Evolutionary conservation across 1,140 invertebrate species (phyloP).

Genomic region (Eupeodes corollae): DNA sequence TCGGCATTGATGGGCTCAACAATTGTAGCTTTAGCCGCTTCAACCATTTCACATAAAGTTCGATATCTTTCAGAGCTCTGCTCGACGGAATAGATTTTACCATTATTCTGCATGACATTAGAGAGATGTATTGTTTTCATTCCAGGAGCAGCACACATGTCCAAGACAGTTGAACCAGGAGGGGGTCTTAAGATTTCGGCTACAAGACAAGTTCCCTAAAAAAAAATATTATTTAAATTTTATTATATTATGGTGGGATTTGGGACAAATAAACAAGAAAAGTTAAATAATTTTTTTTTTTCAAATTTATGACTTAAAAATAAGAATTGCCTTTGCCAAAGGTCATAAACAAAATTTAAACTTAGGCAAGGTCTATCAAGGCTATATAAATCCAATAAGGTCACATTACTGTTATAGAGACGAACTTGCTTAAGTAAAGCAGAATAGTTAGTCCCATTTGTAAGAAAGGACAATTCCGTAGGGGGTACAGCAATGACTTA

Average conservation of each 20-base stretch:
- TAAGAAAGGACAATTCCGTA: too few relatives aligned
- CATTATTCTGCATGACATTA: constrained; percentile 65
- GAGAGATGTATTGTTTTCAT: constrained; percentile 90
- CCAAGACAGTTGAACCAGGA: constrained; percentile 58
- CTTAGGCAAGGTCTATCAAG: too few relatives aligned
- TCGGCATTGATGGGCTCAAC: constrained; percentile 57
- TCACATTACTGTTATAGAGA: too few relatives aligned
- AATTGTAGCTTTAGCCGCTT: constrained; percentile 50
- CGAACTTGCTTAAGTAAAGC: too few relatives aligned
- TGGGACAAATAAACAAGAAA: too few relatives aligned
- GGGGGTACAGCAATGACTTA: too few relatives aligned
- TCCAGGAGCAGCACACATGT: constrained; percentile 92
- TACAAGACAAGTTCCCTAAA: constrained; percentile 80
- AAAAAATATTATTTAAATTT: constrained; percentile 10
- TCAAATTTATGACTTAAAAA: background rate
- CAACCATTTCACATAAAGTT: constrained; percentile 51
- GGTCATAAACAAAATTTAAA: too few relatives aligned
- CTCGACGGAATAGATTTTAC: constrained; percentile 76
- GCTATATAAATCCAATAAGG: too few relatives aligned
- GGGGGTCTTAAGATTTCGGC: constrained; percentile 61
- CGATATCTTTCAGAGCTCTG: constrained; percentile 53
- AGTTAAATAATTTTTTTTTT: background rate
- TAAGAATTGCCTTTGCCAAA: too few relatives aligned
- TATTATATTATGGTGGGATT: too few relatives aligned
- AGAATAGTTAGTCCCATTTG: too few relatives aligned